phyloP scores from a whole-genome alignment of 2,888 invertebrate genomes.

The Drosophila mayaguana region DNA sequence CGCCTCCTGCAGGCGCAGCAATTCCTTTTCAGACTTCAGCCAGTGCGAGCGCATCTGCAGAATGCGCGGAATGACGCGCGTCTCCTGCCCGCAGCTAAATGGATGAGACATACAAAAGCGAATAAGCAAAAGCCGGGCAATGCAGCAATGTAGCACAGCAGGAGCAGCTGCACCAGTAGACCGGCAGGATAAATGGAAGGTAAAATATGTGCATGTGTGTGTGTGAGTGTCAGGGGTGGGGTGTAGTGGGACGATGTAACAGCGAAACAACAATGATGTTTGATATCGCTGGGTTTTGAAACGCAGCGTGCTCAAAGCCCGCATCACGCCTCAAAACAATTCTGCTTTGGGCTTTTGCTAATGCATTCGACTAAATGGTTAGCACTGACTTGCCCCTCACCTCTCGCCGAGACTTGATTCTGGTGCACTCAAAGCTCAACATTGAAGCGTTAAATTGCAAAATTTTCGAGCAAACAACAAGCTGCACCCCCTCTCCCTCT shows the following conservation, averaged over 20 bases:
- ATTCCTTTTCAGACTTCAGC: slow-evolving; percentile 97
- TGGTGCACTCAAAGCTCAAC: slow-evolving; percentile 1
- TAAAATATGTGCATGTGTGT: background rate
- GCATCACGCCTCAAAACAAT: background rate
- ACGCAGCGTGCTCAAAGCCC: slow-evolving; percentile 5
- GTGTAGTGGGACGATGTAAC: slow-evolving; percentile 23
- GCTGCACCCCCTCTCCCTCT: background rate
- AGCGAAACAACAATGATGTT: slow-evolving; percentile 57
- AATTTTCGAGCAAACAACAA: slow-evolving; percentile 6
- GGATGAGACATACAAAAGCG: slow-evolving; percentile 45
- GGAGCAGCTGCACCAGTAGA: slow-evolving; percentile 12
- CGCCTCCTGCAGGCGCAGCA: slow-evolving; percentile 95
- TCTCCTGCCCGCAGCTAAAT: slow-evolving; percentile 96
- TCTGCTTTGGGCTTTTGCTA: slow-evolving; percentile 24
- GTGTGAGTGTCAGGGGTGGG: background rate
- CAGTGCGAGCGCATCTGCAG: slow-evolving; percentile 98
- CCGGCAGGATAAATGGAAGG: slow-evolving; percentile 34
- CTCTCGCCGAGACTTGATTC: background rate
- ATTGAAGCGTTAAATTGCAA: slow-evolving; percentile 24
- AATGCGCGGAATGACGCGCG: slow-evolving; percentile 97
- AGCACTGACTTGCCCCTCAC: background rate
- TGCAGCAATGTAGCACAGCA: slow-evolving; percentile 12
- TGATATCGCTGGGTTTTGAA: slow-evolving; percentile 38
- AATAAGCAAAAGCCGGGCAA: slow-evolving; percentile 23
- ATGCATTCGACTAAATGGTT: slow-evolving; percentile 51